Evolutionary conservation across 2,888 invertebrate genomes (phyloP), one percentile per base, ranked within the genome.

Genomic region (Smittia sp.): DNA sequence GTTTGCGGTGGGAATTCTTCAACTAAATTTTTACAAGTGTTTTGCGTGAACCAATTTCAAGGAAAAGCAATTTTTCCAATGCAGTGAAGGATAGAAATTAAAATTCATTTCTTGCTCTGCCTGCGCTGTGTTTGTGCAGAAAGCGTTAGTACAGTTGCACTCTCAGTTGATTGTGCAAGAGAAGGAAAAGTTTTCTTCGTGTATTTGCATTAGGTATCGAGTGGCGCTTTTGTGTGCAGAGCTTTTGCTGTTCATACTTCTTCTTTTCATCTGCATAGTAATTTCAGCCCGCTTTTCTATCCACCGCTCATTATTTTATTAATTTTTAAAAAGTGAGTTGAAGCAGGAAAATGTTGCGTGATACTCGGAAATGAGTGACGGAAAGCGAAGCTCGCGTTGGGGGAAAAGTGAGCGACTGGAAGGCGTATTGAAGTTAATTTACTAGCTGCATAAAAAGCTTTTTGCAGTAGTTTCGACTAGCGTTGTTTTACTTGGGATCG

Each of bases 221-320:
- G 22, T 58, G n/a, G 22, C n/a, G n/a, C n/a, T n/a, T n/a, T n/a
- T n/a, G 58, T n/a, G 1, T 46, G 3, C 46, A 15, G 46, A 15
- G 46, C 22, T 4, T 58, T 58, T 58, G 18, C 11, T 18, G 9
- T 58, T 58, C 58, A n/a, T 22, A 18, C n/a, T 58, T 63, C n/a
- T 39, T 39, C 58, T 41, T 46, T 70, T 38, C 46, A 70, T 54
- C 72, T 54, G 72, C 62, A 72, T 72, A 38, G 72, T 72, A 72
- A 72, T 72, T 72, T 63, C 58, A 46, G 9, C 32, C n/a, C 58
- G 22, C n/a, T 18, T 7, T 72, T 58, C 39, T 54, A 52, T 62
- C 32, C 38, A 1, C 52, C 11, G 24, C 39, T 72, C 72, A 72
- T 72, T 72, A 72, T 72, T 72, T 69, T 72, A 62, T 72, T 72